phyloP scores from a whole-genome alignment of 2,113 vertebrate genomes.

The Phrynocephalus versicolor region DNA sequence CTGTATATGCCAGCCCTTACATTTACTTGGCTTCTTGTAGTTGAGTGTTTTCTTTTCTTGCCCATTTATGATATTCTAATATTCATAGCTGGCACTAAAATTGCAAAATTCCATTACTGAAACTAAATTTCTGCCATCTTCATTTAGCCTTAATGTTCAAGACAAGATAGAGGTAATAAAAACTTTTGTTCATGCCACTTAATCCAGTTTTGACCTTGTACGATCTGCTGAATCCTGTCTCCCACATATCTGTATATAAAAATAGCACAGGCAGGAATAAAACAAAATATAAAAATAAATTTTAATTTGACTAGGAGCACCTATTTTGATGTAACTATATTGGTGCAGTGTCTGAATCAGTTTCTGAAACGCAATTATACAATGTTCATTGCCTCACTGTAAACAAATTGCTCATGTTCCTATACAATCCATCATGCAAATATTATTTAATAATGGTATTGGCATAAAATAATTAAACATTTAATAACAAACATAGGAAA shows the following conservation, averaged over 20 bases:
- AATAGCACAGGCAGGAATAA: not conserved
- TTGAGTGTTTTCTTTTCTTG: too few species aligned
- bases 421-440: constrained; percentile 21
- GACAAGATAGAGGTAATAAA: not conserved
- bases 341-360: not conserved
- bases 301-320: too few species aligned
- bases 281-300: not conserved
- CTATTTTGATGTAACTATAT: not conserved
- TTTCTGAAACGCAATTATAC: not conserved
- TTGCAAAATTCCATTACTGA: too few species aligned
- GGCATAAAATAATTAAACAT: constrained; percentile 31
- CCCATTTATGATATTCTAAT: too few species aligned
- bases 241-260: too few species aligned
- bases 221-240: not conserved
- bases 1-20: too few species aligned
- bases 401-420: constrained; percentile 8
- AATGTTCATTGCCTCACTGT: not conserved
- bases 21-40: too few species aligned
- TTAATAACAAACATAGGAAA: constrained; percentile 19
- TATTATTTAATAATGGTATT: constrained; percentile 19
- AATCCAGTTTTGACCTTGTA: not conserved
- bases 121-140: not conserved
- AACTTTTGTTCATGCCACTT: not conserved
- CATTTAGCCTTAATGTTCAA: not conserved
- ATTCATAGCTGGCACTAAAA: too few species aligned